Evolutionary conservation across 2,888 invertebrate genomes (phyloP), one percentile per base, ranked within the genome.

Genomic region (Athalia circularis): DNA sequence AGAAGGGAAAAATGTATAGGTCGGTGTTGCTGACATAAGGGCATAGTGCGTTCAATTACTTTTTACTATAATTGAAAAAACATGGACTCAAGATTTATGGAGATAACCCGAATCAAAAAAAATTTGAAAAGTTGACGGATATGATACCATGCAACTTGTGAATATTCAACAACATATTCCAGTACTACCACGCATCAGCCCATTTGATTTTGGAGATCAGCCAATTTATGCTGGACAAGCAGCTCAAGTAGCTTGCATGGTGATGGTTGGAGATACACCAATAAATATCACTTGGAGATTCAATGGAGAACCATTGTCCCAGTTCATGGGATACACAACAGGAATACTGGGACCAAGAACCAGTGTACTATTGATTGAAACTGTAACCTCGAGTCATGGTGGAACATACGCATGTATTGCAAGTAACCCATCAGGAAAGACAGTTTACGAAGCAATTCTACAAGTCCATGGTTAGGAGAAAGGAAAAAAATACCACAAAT

Each of bases 181-280:
- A 96, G 96, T 96, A 91, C 90, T 94, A 87, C 96, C 96, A 89
- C 94, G 94, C 91, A 95, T 96, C 91, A 94, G 93, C 91, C 95
- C 96, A 86, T 96, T 96, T 91, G 93, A 93, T 90, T 96, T 96
- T 91, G 95, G 95, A 82, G 92, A 94, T 90, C 93, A 93, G 83
- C 95, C 95, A 86, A 93, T 95, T 85, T 94, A 94, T 90, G 94
- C 94, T 87, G 96, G 95, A 83, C 95, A 96, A 90, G 94, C 95
- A 81, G 95, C 94, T 85, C 96, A 96, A 91, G 93, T 95, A 84
- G 94, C 93, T 89, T 92, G 94, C 91, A 92, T 93, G 92, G 92
- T 94, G 80, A 92, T 92, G 61, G 91, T 92, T 84, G 95, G 94
- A 79, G 93, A 93, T 88, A 86, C 89, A 75, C 93, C 92, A 79